Evolutionary conservation across 2,113 vertebrate genomes (phyloP).

Genomic region (Erythrolamprus reginae): DNA sequence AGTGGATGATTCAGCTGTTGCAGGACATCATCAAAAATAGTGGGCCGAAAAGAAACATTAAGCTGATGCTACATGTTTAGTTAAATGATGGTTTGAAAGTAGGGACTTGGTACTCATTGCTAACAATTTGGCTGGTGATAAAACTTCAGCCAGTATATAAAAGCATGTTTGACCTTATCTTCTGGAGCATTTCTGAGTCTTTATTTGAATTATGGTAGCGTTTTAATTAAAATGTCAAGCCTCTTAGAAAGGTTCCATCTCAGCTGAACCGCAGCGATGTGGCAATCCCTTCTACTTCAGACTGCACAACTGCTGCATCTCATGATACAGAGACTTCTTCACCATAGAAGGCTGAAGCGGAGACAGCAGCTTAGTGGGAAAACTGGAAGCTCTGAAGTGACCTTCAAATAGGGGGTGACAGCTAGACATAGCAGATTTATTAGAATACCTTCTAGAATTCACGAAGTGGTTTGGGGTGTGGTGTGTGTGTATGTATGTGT

Average conservation of each 20-base stretch:
- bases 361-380: background rate
- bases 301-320: background rate
- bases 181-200: background rate
- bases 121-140: background rate
- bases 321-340: background rate
- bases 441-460: background rate
- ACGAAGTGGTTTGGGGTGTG: background rate
- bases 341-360: background rate
- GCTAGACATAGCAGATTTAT: background rate
- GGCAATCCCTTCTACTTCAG: background rate
- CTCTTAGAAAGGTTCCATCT: background rate
- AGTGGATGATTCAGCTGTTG: background rate
- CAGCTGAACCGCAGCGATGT: background rate
- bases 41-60: background rate
- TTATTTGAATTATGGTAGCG: background rate
- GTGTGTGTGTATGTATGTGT: too few species aligned
- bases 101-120: background rate
- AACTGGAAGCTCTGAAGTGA: background rate
- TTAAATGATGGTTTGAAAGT: background rate
- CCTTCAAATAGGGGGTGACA: background rate
- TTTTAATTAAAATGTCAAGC: background rate
- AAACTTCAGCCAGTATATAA: background rate
- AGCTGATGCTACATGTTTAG: background rate
- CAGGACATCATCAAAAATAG: background rate
- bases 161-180: background rate